These are phyloP conservation scores for Propithecus deckenii DNA, from an alignment of 2,797 vertebrate species.

Conservation along the genomic window DNA sequence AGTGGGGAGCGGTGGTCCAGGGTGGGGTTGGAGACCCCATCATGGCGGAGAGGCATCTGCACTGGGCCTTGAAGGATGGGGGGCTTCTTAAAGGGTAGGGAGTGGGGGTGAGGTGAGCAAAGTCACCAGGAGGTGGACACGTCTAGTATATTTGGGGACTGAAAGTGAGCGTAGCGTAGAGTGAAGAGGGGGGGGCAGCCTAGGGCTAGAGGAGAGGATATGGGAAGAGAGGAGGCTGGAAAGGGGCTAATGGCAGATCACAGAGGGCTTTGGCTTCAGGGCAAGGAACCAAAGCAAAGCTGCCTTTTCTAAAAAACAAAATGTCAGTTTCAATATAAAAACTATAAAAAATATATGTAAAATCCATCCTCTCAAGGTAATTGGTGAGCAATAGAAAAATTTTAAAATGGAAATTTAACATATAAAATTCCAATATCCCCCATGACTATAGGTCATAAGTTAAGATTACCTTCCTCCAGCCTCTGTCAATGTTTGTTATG, in stretches of 20 bases:
- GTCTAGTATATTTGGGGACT: neutral
- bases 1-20: neutral
- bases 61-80: neutral
- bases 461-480: neutral
- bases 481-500: neutral
- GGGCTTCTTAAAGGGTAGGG: neutral
- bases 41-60: neutral
- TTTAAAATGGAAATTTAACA: neutral
- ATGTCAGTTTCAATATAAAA: neutral
- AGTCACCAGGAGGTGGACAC: neutral
- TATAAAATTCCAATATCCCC: neutral
- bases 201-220: neutral
- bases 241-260: neutral
- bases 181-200: neutral
- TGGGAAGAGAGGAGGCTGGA: neutral
- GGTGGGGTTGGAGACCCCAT: neutral
- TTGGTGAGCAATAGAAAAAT: neutral
- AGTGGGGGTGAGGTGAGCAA: neutral
- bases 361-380: neutral
- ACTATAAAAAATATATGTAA: too few relatives aligned
- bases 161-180: neutral
- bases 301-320: neutral
- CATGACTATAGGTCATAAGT: neutral
- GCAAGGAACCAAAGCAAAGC: neutral
- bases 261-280: neutral